These are phyloP conservation scores for Graphium colonna DNA, from an alignment of 2,888 invertebrate genomes.

Conservation along the genomic window DNA sequence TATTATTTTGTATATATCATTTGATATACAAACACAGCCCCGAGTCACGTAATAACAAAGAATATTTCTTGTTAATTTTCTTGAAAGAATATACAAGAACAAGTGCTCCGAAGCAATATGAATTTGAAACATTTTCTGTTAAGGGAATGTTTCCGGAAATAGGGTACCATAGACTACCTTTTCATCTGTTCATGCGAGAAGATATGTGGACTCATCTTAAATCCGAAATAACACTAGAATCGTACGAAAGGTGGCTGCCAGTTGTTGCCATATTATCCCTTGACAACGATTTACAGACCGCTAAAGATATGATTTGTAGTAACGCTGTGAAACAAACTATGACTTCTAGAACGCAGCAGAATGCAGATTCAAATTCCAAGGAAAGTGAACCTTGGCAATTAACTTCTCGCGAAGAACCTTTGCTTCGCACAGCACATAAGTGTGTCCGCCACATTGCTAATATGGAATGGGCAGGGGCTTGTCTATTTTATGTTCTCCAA, in stretches of 20 bases:
- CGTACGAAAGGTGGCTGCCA: conserved; percentile 71
- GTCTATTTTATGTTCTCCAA: conserved; percentile 72
- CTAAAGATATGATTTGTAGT: conserved; percentile 76
- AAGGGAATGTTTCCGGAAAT: conserved; percentile 76
- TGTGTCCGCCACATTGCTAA: conserved; percentile 73
- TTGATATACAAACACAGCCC: conserved; percentile 50
- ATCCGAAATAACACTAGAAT: conserved; percentile 72
- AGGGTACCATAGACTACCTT: conserved; percentile 70
- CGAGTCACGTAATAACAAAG: conserved; percentile 54
- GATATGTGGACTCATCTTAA: conserved; percentile 76
- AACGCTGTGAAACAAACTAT: conserved; percentile 76
- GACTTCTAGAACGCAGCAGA: conserved; percentile 64
- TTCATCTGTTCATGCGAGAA: conserved; percentile 69
- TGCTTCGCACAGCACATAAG: conserved; percentile 68
- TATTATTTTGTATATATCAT: conserved; percentile 64
- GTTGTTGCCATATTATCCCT: conserved; percentile 60
- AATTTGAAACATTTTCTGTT: conserved; percentile 70
- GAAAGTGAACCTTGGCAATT: conserved; percentile 66
- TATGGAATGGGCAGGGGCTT: conserved; percentile 78
- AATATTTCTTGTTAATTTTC: conserved; percentile 67
- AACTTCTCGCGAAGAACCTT: conserved; percentile 61
- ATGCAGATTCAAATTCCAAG: conserved; percentile 43
- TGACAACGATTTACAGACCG: conserved; percentile 65
- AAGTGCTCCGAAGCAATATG: conserved; percentile 69
- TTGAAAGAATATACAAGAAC: conserved; percentile 65